A percentile compares a stretch with the other conserved stretches of the same genome.
These are phyloP conservation scores for Acronicta alni DNA, from an alignment of 2,888 invertebrate genomes.

Conservation along the genomic window DNA sequence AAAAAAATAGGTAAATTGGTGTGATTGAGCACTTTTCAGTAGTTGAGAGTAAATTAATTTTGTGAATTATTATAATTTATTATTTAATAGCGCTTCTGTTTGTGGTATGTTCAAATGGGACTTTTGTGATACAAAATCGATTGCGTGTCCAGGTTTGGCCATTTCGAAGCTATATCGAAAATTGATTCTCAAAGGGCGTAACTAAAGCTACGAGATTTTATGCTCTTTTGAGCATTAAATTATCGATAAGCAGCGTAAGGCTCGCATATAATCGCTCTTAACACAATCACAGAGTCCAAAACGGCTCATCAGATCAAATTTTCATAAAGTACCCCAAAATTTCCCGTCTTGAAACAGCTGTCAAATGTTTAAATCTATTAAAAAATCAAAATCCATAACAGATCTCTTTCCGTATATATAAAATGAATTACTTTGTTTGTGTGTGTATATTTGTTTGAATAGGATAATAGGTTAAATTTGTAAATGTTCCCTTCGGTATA, in stretches of 20 bases:
- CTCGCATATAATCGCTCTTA: neutral
- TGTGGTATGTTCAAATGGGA: conserved; percentile 27
- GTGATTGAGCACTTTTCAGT: conserved; percentile 61
- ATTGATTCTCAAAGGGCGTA: neutral
- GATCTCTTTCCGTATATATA: conserved; percentile 75
- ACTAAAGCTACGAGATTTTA: neutral
- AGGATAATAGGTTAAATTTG: conserved; percentile 85
- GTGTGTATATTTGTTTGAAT: conserved; percentile 86
- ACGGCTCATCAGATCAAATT: conserved; percentile 23
- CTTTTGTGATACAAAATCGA: conserved; percentile 9
- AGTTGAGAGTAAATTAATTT: conserved; percentile 52
- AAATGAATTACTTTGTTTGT: conserved; percentile 69
- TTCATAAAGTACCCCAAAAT: conserved; percentile 23
- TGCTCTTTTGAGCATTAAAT: neutral
- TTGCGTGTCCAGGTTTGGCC: neutral
- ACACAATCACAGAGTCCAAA: neutral
- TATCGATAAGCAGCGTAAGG: neutral
- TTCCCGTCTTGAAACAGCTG: conserved; percentile 14
- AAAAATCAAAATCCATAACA: conserved; percentile 56
- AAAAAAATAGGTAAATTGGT: conserved; percentile 68
- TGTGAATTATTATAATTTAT: conserved; percentile 57
- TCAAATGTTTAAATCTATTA: conserved; percentile 38
- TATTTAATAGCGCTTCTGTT: conserved; percentile 34
- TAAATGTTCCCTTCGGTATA: conserved; percentile 74
- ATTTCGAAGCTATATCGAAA: neutral